These are phyloP conservation scores for Tenrec ecaudatus DNA, from an alignment of 2,113 vertebrate species.

Conservation along the genomic window DNA sequence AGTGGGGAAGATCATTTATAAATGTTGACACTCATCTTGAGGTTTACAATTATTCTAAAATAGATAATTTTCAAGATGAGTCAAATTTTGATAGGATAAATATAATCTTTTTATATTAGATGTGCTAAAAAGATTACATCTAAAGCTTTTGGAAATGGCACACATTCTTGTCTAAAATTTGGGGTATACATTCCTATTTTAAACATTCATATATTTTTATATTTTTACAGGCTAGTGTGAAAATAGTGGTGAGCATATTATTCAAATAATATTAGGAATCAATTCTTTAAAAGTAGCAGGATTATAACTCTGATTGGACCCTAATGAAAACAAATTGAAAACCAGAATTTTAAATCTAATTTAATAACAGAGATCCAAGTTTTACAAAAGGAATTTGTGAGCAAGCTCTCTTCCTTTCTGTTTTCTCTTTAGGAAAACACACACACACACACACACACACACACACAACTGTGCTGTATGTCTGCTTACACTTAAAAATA, in stretches of 20 bases:
- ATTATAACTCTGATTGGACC: not conserved
- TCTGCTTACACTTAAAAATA: not conserved
- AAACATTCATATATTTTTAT: not conserved
- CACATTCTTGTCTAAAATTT: not conserved
- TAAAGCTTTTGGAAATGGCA: not conserved
- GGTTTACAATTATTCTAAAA: slow-evolving; percentile 19
- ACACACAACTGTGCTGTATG: no score
- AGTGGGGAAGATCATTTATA: not conserved
- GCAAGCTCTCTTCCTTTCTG: not conserved
- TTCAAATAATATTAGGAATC: slow-evolving; percentile 17
- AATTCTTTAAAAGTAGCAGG: slow-evolving; percentile 15
- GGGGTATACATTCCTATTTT: not conserved
- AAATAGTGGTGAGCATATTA: not conserved
- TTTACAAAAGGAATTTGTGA: not conserved
- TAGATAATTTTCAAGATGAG: not conserved
- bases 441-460: no score
- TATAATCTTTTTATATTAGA: not conserved
- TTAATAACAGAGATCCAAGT: not conserved
- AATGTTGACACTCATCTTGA: not conserved
- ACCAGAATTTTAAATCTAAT: not conserved
- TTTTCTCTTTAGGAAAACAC: slow-evolving; percentile 44
- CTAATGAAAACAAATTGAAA: not conserved
- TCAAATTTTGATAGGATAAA: not conserved
- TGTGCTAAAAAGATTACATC: not conserved
- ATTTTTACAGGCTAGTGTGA: not conserved